A percentile compares a stretch with the other conserved stretches of the same genome.
Conservation (phyloP, 2,797 vertebrate species). For the Pelochelys cantorii region DNA sequence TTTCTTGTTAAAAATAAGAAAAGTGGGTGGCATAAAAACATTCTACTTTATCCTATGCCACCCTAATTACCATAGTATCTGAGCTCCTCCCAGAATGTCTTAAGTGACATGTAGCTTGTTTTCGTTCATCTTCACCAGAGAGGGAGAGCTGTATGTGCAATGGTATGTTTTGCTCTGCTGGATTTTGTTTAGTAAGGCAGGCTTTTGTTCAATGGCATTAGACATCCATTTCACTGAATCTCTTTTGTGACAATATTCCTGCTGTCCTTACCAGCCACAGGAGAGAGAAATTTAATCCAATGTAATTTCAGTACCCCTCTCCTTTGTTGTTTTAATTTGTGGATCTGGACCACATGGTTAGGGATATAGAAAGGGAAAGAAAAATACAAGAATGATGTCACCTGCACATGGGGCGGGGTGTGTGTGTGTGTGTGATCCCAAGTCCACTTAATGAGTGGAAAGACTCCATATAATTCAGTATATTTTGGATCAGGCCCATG, state of each 20-base stretch:
- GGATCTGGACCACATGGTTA: neutral
- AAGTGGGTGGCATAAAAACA: neutral
- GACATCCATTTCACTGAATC: slow-evolving; percentile 71
- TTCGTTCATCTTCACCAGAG: slow-evolving; percentile 62
- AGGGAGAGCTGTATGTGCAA: slow-evolving; percentile 64
- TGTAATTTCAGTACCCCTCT: neutral
- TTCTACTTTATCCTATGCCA: neutral
- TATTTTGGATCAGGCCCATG: neutral
- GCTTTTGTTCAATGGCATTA: slow-evolving; percentile 63
- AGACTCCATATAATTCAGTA: neutral
- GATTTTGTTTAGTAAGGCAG: neutral
- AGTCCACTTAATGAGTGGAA: neutral
- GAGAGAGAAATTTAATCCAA: slow-evolving; percentile 42
- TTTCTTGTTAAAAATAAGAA: slow-evolving; percentile 31
- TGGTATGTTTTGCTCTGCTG: slow-evolving; percentile 35
- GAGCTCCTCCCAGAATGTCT: slow-evolving; percentile 59
- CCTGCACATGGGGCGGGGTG: neutral
- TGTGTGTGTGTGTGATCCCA: no score
- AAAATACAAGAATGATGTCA: neutral
- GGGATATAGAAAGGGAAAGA: neutral
- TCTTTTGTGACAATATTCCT: slow-evolving; percentile 54
- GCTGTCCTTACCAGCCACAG: slow-evolving; percentile 64
- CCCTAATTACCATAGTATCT: slow-evolving; percentile 50
- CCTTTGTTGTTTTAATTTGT: neutral
- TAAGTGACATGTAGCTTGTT: slow-evolving; percentile 53